Evolutionary conservation across 2,113 vertebrate species (phyloP), one percentile per base, ranked within the genome.

Genomic region (Cinclus cinclus): DNA sequence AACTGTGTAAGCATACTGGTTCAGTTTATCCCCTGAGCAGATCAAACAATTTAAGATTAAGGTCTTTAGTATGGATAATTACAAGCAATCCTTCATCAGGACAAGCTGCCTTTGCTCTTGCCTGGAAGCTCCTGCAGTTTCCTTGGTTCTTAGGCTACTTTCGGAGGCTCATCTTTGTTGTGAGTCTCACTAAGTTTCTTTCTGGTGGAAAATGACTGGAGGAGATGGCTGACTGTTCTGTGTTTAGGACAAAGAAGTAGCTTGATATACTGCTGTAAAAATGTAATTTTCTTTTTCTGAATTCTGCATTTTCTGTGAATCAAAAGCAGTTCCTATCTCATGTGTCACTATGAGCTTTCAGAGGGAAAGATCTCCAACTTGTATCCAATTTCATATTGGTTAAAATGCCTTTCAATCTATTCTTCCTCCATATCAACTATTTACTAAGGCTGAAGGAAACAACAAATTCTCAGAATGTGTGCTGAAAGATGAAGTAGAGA

Each of bases 31-130:
- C 64, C 55, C 76, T 80, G 73, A 94, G 89, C 83, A 87, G 91
- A 95, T 95, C 68, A 96, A 94, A 94, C 76, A 50, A 44, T 77
- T 91, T 81, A 92, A 91, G 87, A 81, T 94, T 95, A 94, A 74
- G 25, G 76, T 67, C 68, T 92, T 91, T 89, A 91, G 68, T 33
- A 58, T 30, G 64, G 93, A 88, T 94, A 91, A 91, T 92, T 86
- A 60, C 80, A 65, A 89, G 50, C 55, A 91, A 94, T 92, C 80
- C 64, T 62, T 69, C 68, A 49, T 67, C 52, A 50, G 64, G 31
- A 67, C 63, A 77, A 91, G 64, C 73, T 95, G 89, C 50, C 76
- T 87, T 87, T 0, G 11, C 59, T 87, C 65, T 68, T 93, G 56
- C 33, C 52, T 4, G 21, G 5, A 39, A 90, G 27, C 12, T 13